Base-by-base conservation (phyloP, 2,797 vertebrate genomes). In the Xyrichtys novacula region DNA sequence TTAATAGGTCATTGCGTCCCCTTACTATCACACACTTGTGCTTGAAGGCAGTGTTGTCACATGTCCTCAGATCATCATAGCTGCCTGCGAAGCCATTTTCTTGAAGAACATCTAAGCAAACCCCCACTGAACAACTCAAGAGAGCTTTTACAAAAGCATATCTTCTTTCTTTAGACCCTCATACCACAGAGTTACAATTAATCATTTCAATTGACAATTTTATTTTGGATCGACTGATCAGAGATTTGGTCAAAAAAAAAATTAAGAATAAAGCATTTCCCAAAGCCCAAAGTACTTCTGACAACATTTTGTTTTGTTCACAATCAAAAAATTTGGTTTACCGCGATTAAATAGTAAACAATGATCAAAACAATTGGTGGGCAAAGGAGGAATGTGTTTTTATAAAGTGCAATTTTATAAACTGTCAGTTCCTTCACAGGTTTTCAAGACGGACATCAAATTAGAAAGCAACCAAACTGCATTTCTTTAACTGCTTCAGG, bases 371-470 rank as follows among this genome's bases (percentile, higher is more conserved):
- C 49, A 59, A n/a, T 34, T 42, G 64, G 36, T 20, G 32, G 50
- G 39, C 66, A 28, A 59, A 46, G 19, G 59, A 89, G 88, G 89
- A 92, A 90, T 90, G 88, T 88, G 61, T 77, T 77, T 26, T 79
- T 73, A 59, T 59, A 49, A 85, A 86, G 69, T 87, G 81, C 80
- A 78, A 71, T 67, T 71, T n/a, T 15, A 55, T 64, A 10, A 55
- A n/a, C 42, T 62, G 49, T 44, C 26, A 48, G 6, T 26, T 72
- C 61, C 25, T 25, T 71, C 61, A 44, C 7, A 16, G 16, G 34
- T 68, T 39, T 49, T 22, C 42, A 36, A 38, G 2, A 34, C 8
- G 63, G 42, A 28, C 34, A 40, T 2, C 20, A 11, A 38, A 15
- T 65, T 28, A 50, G 54, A 28, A 32, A 48, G 34, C 57, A 60